Percentiles rank a stretch among this genome's conserved stretches.
These are phyloP conservation scores for Agrypnus murinus DNA, from an alignment of 2,888 invertebrate genomes.

Conservation along the genomic window DNA sequence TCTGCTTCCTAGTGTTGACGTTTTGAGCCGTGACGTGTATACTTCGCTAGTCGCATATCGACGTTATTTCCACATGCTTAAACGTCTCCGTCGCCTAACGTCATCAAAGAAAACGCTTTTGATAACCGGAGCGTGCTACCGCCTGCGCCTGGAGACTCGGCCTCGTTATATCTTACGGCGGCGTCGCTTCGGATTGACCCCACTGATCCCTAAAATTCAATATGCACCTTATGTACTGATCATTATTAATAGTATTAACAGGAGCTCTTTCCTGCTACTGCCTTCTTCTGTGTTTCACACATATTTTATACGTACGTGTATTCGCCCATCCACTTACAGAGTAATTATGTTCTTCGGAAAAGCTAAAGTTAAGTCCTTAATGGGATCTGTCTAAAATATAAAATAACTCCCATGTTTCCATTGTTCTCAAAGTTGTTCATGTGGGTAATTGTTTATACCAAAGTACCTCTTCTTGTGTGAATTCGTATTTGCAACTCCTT, in stretches of 20 bases:
- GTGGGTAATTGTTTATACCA: too few species aligned
- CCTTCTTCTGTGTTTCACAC: too few species aligned
- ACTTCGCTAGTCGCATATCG: conserved; percentile 55
- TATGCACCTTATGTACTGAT: conserved; percentile 36
- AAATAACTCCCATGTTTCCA: too few species aligned
- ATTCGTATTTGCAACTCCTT: too few species aligned
- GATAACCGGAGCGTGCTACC: conserved; percentile 67
- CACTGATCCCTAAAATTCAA: conserved; percentile 34
- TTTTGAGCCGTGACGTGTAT: conserved; percentile 39
- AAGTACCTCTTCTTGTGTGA: too few species aligned
- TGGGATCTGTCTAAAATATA: too few species aligned
- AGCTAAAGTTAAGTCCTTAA: too few species aligned
- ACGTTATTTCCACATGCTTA: conserved; percentile 62
- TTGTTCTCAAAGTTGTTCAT: too few species aligned
- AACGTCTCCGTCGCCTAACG: conserved; percentile 62
- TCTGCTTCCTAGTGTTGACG: conserved; percentile 37
- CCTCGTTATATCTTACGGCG: conserved; percentile 41
- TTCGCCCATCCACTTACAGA: too few species aligned
- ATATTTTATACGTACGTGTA: too few species aligned
- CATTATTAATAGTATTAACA: conserved; percentile 29
- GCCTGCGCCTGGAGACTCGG: conserved; percentile 60
- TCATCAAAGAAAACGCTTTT: conserved; percentile 66
- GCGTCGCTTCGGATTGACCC: conserved; percentile 33
- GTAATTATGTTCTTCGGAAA: too few species aligned
- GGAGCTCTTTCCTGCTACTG: too few species aligned